phyloP scores from a whole-genome alignment of 2,888 invertebrate genomes.

The Anthophora plumipes region DNA sequence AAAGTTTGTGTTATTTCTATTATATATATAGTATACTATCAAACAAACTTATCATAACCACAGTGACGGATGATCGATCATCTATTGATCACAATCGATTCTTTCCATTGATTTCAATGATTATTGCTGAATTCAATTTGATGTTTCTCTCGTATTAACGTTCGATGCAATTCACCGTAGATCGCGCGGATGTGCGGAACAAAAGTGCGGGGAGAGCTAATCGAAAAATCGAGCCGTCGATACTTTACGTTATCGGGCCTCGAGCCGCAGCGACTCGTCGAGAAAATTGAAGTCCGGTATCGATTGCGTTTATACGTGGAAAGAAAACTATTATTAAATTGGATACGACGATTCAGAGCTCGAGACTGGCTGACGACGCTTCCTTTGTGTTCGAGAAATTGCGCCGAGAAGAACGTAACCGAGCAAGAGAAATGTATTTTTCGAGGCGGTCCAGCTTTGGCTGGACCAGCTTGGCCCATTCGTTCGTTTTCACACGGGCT shows the following conservation, averaged over 20 bases:
- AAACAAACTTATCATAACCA: no score
- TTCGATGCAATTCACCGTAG: not conserved
- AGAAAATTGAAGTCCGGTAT: conserved; percentile 57
- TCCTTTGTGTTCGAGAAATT: conserved; percentile 76
- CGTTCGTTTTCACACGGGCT: conserved; percentile 51
- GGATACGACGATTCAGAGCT: conserved; percentile 72
- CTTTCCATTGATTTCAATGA: no score
- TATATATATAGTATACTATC: no score
- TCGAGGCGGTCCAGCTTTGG: conserved; percentile 51
- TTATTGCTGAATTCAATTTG: no score
- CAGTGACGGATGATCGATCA: no score
- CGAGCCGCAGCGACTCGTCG: conserved; percentile 19
- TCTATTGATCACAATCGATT: no score
- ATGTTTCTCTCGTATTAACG: not conserved
- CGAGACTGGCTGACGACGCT: conserved; percentile 69
- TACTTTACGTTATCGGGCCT: conserved; percentile 16
- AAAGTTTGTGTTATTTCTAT: no score
- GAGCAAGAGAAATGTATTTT: conserved; percentile 73
- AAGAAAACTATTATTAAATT: conserved; percentile 79
- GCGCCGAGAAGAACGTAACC: conserved; percentile 65
- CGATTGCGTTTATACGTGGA: conserved; percentile 74
- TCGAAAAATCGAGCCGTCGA: conserved; percentile 27
- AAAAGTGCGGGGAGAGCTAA: not conserved
- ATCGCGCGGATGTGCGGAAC: not conserved
- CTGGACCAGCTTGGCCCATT: conserved; percentile 50